Percentiles rank a stretch among this genome's conserved stretches.
These are phyloP conservation scores for Echiichthys vipera DNA, from an alignment of 2,797 vertebrate genomes.

Conservation along the genomic window DNA sequence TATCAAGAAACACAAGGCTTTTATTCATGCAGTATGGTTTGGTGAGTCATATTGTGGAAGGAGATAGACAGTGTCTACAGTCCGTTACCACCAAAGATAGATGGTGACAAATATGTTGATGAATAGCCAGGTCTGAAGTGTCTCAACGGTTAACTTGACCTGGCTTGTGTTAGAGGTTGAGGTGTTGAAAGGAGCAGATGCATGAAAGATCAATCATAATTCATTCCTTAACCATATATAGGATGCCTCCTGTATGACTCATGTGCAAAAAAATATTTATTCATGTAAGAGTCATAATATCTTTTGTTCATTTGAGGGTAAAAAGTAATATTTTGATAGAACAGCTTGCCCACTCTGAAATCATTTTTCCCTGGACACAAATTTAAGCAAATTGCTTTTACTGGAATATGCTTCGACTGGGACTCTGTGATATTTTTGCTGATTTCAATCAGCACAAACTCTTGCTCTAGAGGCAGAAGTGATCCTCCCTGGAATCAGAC, in stretches of 20 bases:
- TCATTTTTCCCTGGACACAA: slow-evolving; percentile 55
- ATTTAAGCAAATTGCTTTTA: slow-evolving; percentile 63
- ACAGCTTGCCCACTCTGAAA: slow-evolving; percentile 39
- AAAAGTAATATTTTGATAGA: slow-evolving; percentile 36
- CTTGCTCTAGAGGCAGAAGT: slow-evolving; percentile 49
- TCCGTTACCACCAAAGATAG: slow-evolving; percentile 55
- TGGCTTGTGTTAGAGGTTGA: slow-evolving; percentile 12
- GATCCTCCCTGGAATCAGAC: slow-evolving; percentile 64
- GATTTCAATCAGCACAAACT: slow-evolving; percentile 51
- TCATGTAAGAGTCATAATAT: slow-evolving; percentile 20
- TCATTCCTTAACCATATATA: slow-evolving; percentile 17
- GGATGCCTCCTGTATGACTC: slow-evolving; percentile 29
- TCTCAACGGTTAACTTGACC: slow-evolving; percentile 36
- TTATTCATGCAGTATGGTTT: slow-evolving; percentile 44
- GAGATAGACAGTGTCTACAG: slow-evolving; percentile 51
- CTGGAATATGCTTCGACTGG: slow-evolving; percentile 59
- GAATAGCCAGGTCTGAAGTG: slow-evolving; percentile 44
- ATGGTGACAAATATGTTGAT: slow-evolving; percentile 59
- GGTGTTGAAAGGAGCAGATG: slow-evolving; percentile 18
- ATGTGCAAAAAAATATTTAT: slow-evolving; percentile 5
- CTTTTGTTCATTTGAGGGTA: slow-evolving; percentile 33
- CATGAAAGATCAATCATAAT: slow-evolving; percentile 20
- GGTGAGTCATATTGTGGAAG: slow-evolving; percentile 62
- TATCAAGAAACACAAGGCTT: slow-evolving; percentile 41
- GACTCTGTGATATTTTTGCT: slow-evolving; percentile 50